These are phyloP conservation scores for Strongylocentrotus purpuratus DNA, from an alignment of 35 echinoderm and acorn worm genomes.

Conservation along the genomic window DNA sequence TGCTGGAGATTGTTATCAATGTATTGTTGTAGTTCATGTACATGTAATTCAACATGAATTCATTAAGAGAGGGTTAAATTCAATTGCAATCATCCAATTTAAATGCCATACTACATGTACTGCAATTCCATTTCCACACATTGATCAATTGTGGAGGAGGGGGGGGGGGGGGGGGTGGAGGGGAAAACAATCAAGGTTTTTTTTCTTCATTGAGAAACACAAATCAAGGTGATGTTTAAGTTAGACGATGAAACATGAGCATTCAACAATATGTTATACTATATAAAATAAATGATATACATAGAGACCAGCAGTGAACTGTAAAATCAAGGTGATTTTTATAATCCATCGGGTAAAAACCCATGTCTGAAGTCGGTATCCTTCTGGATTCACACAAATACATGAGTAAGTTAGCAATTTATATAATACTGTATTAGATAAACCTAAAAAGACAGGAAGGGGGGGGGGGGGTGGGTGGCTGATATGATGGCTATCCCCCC, in stretches of 20 bases:
- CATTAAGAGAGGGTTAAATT: neutral
- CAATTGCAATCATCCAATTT: neutral
- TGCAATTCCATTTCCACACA: neutral
- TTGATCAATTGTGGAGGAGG: neutral
- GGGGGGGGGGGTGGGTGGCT: too few species aligned
- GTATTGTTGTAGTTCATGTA: neutral
- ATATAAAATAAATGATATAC: too few species aligned
- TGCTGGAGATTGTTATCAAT: neutral
- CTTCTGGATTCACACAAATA: neutral
- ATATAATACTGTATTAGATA: too few species aligned
- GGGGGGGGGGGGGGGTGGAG: too few species aligned
- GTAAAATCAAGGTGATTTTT: constrained; percentile 3
- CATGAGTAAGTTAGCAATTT: neutral
- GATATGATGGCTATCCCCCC: too few species aligned
- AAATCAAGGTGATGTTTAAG: too few species aligned
- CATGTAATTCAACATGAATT: neutral
- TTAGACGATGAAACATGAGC: too few species aligned
- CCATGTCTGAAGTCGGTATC: neutral
- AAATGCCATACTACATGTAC: neutral
- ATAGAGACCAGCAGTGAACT: too few species aligned
- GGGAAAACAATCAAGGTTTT: too few species aligned
- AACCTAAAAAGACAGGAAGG: too few species aligned
- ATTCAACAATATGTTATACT: too few species aligned
- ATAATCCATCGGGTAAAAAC: neutral
- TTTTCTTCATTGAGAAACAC: too few species aligned